Conservation (phyloP, 2,888 invertebrate genomes). For the Argyresthia goedartella region DNA sequence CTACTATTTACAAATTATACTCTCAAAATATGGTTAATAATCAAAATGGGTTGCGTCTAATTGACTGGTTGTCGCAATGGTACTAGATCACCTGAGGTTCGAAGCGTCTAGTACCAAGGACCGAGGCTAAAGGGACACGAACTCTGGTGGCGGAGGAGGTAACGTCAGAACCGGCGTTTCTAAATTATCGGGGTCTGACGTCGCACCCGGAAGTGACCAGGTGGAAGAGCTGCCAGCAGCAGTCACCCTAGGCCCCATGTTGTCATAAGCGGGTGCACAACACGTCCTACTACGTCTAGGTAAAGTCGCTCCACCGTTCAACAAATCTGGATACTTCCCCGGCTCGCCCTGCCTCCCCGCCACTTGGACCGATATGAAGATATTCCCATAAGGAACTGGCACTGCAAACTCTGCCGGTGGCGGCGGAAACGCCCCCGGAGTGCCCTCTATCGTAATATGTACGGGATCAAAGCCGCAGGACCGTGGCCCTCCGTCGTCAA, state of each 20-base stretch:
- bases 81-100: conserved; percentile 62
- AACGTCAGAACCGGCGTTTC: conserved; percentile 56
- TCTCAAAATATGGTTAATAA: no score
- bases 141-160: conserved; percentile 71
- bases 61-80: conserved; percentile 41
- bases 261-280: conserved; percentile 83
- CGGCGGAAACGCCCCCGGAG: conserved; percentile 58
- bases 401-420: conserved; percentile 70
- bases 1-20: conserved; percentile 5
- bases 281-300: conserved; percentile 62
- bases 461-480: conserved; percentile 71
- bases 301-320: conserved; percentile 62
- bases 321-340: conserved; percentile 80
- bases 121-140: conserved; percentile 65
- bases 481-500: conserved; percentile 52
- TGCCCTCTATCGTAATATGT: conserved; percentile 73
- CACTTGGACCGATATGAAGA: conserved; percentile 89
- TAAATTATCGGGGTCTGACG: conserved; percentile 43
- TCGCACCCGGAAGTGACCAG: conserved; percentile 80
- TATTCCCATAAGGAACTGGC: conserved; percentile 75
- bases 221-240: conserved; percentile 86
- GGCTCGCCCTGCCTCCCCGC: conserved; percentile 54
- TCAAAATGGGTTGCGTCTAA: conserved; percentile 57
- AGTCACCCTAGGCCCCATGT: conserved; percentile 93
- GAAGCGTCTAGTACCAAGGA: conserved; percentile 61